A percentile compares a stretch with the other conserved stretches of the same genome.
These are phyloP conservation scores for Hippocampus barbouri DNA, from an alignment of 2,113 vertebrate species.

Conservation along the genomic window DNA sequence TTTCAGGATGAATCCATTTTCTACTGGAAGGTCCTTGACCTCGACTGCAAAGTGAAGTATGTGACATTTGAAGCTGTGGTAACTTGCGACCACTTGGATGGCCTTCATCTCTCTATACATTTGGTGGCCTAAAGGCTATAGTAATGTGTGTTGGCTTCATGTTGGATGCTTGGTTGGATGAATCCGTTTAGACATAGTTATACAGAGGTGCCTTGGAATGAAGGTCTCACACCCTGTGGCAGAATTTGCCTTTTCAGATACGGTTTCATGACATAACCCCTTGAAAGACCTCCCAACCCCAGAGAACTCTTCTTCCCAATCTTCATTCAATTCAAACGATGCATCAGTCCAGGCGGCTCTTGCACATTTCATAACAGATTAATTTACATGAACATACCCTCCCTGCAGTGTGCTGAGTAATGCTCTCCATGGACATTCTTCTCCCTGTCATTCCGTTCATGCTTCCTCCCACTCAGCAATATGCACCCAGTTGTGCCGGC, in stretches of 20 bases:
- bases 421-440: conserved; percentile 28
- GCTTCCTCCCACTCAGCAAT: conserved; percentile 25
- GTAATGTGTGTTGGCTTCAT: conserved; percentile 27
- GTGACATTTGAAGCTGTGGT: conserved; percentile 8
- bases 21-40: not conserved
- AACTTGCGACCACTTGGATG: not conserved
- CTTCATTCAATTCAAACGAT: conserved; percentile 26
- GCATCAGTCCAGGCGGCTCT: conserved; percentile 30
- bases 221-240: conserved; percentile 36
- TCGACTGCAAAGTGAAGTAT: not conserved
- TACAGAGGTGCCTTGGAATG: conserved; percentile 19
- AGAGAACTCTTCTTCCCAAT: conserved; percentile 18
- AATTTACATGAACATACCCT: conserved; percentile 40
- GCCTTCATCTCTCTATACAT: not conserved
- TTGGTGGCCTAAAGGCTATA: conserved; percentile 3
- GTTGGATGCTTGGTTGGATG: conserved; percentile 18
- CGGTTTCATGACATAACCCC: conserved; percentile 43
- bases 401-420: conserved; percentile 57
- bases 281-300: conserved; percentile 11
- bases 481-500: not conserved
- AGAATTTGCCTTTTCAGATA: conserved; percentile 52
- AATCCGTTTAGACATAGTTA: conserved; percentile 30
- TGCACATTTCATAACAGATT: conserved; percentile 58
- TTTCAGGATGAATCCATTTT: not conserved
- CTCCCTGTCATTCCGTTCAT: conserved; percentile 6